Conservation (phyloP, 1,140 invertebrate genomes). For the Centruroides sculpturatus region DNA sequence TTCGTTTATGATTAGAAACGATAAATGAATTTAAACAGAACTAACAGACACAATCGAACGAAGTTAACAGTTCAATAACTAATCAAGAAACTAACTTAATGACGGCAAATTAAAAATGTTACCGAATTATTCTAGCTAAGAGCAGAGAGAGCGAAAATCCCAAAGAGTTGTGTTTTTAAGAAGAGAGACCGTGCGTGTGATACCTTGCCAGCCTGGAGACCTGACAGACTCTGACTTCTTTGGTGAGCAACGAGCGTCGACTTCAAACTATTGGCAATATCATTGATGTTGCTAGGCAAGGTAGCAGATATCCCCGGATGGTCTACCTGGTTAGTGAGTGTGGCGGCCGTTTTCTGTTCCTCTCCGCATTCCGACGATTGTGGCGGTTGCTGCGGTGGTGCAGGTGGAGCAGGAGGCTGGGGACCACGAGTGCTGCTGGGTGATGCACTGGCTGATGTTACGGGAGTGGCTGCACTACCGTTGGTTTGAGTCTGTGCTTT, state of each 20-base stretch:
- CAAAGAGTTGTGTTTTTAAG: no score
- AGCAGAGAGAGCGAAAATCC: no score
- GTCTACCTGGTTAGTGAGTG: slow-evolving; percentile 30
- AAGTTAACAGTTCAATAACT: no score
- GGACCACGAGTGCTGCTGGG: slow-evolving; percentile 12
- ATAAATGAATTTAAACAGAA: no score
- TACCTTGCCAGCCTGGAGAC: slow-evolving; percentile 28
- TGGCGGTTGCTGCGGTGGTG: slow-evolving; percentile 29
- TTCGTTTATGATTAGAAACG: no score
- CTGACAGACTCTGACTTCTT: slow-evolving; percentile 38
- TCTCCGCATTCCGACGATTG: slow-evolving; percentile 2
- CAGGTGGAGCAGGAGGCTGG: slow-evolving; percentile 25
- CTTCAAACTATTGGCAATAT: slow-evolving; percentile 21
- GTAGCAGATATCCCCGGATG: slow-evolving; percentile 27
- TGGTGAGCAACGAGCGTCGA: slow-evolving; percentile 28
- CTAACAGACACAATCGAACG: no score
- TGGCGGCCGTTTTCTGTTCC: slow-evolving; percentile 24
- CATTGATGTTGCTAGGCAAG: slow-evolving; percentile 24
- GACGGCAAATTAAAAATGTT: no score
- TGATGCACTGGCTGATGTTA: slow-evolving; percentile 30
- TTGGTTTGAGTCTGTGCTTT: slow-evolving; percentile 18
- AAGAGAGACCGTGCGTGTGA: no score
- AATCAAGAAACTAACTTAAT: no score
- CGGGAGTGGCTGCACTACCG: slow-evolving; percentile 37
- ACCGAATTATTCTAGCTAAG: no score